Base-by-base conservation (phyloP, 1,140 invertebrate species). In the Metopolophium dirhodum region DNA sequence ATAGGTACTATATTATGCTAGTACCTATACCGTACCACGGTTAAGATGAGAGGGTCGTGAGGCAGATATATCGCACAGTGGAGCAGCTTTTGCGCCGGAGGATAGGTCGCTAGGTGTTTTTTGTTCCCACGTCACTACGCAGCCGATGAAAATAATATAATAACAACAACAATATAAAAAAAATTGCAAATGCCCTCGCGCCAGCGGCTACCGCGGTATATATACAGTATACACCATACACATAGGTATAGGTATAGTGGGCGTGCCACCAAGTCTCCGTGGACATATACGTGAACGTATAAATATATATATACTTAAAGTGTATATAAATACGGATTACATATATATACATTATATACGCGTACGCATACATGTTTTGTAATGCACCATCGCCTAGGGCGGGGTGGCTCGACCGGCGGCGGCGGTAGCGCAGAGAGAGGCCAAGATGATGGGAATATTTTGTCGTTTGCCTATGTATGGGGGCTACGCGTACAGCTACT, bases 391-490 rank as follows among this genome's bases (percentile, higher is more conserved):
- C 68, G 91, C 91, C 91, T 92, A 83, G 47, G 91, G 91, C 90
- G 61, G 90, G 57, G 54, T 91, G 90, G 90, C 91, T 92, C 30
- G 47, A 77, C 91, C 45, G 47, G 47, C 47, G 37, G 35, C 49
- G 57, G 41, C 35, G 9, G 77, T 9, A n/a, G 8, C n/a, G 68
- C 20, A 57, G 41, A 92, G 91, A 91, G 90, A 77, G 90, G 68
- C 49, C 47, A 77, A 92, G 91, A 92, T 92, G 91, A 93, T 93
- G 91, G 91, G 91, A 93, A 93, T 57, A 86, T 93, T 85, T 93
- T 93, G 91, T 93, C 91, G 91, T 93, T 93, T 93, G 91, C 91
- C 91, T 93, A 93, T 93, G 91, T 93, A 93, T 93, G 91, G 91
- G 91, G 82, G n/a, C 61, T 77, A 45, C 83, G 47, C 26, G 30